phyloP scores from a whole-genome alignment of 37 sponge, comb jelly and placozoan species.

The Beroe forskalii region DNA sequence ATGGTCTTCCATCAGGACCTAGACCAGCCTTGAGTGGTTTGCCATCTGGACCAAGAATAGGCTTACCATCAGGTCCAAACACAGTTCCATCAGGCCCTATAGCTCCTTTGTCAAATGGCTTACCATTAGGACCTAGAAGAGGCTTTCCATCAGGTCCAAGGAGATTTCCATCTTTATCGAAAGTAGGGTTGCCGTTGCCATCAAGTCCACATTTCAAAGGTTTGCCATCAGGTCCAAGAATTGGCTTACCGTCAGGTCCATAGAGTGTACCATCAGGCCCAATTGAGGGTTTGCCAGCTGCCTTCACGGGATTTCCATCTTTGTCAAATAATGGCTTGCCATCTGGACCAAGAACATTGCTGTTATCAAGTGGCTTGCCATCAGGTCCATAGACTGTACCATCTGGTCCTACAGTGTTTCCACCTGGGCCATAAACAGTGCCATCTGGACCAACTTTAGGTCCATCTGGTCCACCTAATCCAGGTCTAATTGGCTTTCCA shows the following conservation, averaged over 20 bases:
- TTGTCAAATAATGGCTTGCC: conserved; percentile 47
- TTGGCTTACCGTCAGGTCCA: conserved; percentile 62
- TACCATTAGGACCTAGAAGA: background rate
- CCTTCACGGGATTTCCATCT: background rate
- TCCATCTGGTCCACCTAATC: background rate
- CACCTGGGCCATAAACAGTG: conserved; percentile 51
- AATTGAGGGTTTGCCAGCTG: conserved; percentile 1
- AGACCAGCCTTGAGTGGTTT: conserved; percentile 38
- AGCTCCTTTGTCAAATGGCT: conserved; percentile 1
- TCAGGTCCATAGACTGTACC: conserved; percentile 60
- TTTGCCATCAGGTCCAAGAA: conserved; percentile 53
- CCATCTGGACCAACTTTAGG: conserved; percentile 64
- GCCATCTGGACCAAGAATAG: conserved; percentile 56
- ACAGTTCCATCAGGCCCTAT: conserved; percentile 39
- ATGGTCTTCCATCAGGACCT: background rate
- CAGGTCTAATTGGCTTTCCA: conserved; percentile 20
- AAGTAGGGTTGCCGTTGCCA: conserved; percentile 28
- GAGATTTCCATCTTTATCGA: conserved; percentile 30
- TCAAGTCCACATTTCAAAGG: conserved; percentile 2
- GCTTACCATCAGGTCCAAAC: conserved; percentile 54
- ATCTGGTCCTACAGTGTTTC: conserved; percentile 59
- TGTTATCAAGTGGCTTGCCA: conserved; percentile 54
- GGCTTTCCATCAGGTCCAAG: conserved; percentile 22
- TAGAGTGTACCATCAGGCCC: conserved; percentile 61
- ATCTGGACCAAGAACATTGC: conserved; percentile 32